Base-by-base conservation (phyloP, 1,140 invertebrate species). In the Frieseomelitta varia region DNA sequence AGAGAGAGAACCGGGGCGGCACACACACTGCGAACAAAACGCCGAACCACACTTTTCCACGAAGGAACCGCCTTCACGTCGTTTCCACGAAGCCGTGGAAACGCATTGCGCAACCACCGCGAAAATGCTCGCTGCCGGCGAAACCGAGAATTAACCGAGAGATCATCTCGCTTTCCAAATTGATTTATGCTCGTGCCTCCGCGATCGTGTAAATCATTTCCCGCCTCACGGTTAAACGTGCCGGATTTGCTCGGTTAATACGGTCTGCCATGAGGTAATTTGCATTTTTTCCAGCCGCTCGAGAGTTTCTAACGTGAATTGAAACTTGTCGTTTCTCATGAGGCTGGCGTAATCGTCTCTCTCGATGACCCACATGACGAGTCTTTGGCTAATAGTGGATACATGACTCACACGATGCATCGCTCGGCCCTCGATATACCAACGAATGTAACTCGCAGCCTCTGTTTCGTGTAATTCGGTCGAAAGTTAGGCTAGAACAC, bases 171-270 rank as follows among this genome's bases (percentile, higher is more conserved):
- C 56, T 72, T 55, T 73, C 56, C 65, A 71, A 71, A 80, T 71
- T 81, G 71, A 85, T 85, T 85, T 81, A 81, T 76, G 47, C 51
- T 56, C 82, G 51, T n/a, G 61, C 24, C 30, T 15, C 71, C 14
- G 21, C 21, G 65, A 78, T 78, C 65, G 27, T 58, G 63, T 78
- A 83, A 83, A 83, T 78, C 55, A 63, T 77, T 53, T 67, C 74
- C 24, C 12, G 61, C 51, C 58, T 21, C 39, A 47, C 67, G 30
- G 34, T 2, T 21, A 51, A 34, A 34, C 6, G 14, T 27, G n/a
- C 14, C 19, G 12, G 76, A 53, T 53, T 71, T 51, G 15, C 27
- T 67, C 63, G 63, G n/a, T 51, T 15, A 58, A 51, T 71, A 72
- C 39, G 79, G 34, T 15, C 21, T 12, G 15, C 34, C 17, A n/a